These are phyloP conservation scores for Ondatra zibethicus DNA, from an alignment of 2,113 vertebrate genomes.

Conservation along the genomic window DNA sequence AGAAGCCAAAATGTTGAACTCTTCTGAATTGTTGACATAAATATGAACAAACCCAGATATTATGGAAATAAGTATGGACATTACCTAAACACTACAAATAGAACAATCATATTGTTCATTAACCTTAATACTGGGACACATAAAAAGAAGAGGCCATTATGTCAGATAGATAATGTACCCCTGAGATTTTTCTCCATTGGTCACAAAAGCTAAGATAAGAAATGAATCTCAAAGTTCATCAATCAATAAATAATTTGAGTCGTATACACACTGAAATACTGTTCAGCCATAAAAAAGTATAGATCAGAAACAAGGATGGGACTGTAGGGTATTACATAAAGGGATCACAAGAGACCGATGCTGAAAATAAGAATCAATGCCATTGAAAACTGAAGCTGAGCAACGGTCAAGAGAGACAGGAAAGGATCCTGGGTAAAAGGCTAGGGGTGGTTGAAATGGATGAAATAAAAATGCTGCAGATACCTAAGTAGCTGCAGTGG, in stretches of 20 bases:
- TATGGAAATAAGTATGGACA: not conserved
- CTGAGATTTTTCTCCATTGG: not conserved
- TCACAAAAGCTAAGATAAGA: not conserved
- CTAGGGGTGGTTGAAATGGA: not conserved
- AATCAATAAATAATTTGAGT: not conserved
- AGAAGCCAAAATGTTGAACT: not conserved
- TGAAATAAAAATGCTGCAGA: no score
- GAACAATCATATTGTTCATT: not conserved
- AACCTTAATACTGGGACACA: not conserved
- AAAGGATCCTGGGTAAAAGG: no score
- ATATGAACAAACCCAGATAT: not conserved
- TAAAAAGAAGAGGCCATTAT: not conserved
- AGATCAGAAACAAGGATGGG: not conserved
- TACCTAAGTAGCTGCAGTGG: no score
- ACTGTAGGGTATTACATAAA: not conserved
- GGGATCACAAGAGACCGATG: not conserved
- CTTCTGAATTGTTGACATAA: not conserved
- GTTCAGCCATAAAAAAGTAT: not conserved
- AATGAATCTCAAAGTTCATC: not conserved
- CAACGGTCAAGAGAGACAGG: not conserved
- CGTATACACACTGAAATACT: not conserved
- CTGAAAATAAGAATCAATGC: not conserved
- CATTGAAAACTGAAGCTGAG: not conserved
- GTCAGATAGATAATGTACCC: not conserved
- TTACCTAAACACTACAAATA: not conserved